Conservation (phyloP, 2,113 vertebrate species). For the Anguilla japonica region DNA sequence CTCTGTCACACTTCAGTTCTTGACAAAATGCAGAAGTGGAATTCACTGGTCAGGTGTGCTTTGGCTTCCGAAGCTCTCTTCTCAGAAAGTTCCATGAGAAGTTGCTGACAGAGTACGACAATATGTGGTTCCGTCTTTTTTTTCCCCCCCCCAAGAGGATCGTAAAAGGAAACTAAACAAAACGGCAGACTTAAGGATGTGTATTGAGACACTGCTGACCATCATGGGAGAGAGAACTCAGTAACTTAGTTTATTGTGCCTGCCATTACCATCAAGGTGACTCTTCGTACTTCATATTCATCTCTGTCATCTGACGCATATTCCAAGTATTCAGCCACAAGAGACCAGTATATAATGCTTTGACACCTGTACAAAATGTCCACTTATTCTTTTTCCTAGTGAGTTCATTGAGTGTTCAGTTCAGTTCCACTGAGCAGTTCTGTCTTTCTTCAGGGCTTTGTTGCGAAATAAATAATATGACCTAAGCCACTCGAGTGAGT, state of each 20-base stretch:
- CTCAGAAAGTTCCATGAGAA: conserved; percentile 2
- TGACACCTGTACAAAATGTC: background rate
- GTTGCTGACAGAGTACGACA: background rate
- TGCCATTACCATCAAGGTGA: background rate
- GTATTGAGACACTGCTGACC: background rate
- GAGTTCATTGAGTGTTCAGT: background rate
- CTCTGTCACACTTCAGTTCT: background rate
- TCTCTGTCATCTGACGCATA: background rate
- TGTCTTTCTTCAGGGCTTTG: background rate
- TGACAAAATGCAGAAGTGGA: background rate
- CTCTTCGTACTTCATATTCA: background rate
- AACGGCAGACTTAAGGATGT: background rate
- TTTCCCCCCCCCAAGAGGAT: no score
- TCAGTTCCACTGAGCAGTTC: background rate
- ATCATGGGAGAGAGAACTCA: background rate
- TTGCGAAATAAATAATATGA: background rate
- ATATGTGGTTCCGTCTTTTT: background rate
- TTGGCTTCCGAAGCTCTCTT: background rate
- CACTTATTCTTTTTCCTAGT: background rate
- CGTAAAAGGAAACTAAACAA: background rate
- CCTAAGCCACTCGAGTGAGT: background rate
- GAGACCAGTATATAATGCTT: background rate
- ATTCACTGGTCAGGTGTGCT: background rate
- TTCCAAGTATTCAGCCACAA: background rate
- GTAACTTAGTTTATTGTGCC: background rate